Evolutionary conservation across 2,113 vertebrate genomes (phyloP).

Genomic region (Ibidorhyncha struthersii): DNA sequence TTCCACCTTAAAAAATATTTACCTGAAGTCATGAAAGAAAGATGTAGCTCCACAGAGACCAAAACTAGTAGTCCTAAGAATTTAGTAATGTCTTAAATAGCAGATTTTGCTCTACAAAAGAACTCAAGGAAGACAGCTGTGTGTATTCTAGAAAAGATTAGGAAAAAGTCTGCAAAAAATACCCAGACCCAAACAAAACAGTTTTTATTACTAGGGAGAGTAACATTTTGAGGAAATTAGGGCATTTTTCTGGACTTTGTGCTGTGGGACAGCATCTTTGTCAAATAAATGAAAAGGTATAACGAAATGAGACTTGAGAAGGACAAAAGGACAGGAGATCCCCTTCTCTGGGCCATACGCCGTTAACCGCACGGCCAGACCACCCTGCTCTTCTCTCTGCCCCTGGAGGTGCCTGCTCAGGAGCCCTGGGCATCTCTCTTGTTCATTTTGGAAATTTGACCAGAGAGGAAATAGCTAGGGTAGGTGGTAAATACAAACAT

Average conservation of each 20-base stretch:
- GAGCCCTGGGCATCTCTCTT: neutral
- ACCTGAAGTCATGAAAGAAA: neutral
- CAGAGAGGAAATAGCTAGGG: neutral
- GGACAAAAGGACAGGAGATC: neutral
- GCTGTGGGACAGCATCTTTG: neutral
- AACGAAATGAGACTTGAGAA: neutral
- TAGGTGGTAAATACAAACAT: neutral
- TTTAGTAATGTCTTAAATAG: neutral
- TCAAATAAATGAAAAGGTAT: neutral
- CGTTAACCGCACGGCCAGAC: rapidly evolving
- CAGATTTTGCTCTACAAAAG: neutral
- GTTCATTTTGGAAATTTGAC: neutral
- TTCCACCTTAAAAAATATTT: neutral
- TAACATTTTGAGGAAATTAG: neutral
- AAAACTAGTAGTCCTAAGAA: neutral
- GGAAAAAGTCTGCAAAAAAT: neutral
- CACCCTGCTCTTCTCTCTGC: neutral
- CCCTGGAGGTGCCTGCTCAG: neutral
- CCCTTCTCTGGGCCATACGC: neutral
- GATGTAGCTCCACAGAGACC: neutral
- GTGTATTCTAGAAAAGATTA: neutral
- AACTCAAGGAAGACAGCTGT: neutral
- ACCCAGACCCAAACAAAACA: neutral
- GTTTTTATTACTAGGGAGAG: neutral
- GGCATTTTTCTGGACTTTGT: neutral